These are phyloP conservation scores for Spodoptera littoralis DNA, from an alignment of 2,888 invertebrate species.

Conservation along the genomic window DNA sequence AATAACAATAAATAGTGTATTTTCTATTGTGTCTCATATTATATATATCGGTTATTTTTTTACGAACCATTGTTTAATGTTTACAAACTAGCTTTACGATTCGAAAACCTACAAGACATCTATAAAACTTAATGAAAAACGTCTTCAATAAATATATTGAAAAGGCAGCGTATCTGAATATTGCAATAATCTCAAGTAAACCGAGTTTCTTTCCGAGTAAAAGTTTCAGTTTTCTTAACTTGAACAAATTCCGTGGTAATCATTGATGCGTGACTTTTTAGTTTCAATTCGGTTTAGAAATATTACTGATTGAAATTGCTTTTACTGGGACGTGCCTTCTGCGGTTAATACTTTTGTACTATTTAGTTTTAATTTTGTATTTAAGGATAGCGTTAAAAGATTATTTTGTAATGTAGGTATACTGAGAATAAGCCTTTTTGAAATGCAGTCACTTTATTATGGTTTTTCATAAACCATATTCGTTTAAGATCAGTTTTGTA, in stretches of 20 bases:
- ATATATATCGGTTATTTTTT: too few relatives aligned
- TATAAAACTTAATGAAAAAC: conserved; percentile 4
- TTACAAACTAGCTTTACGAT: too few relatives aligned
- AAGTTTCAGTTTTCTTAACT: conserved; percentile 42
- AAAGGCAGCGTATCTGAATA: conserved; percentile 39
- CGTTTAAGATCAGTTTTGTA: too few relatives aligned
- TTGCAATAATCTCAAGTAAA: conserved; percentile 53
- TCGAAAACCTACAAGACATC: too few relatives aligned
- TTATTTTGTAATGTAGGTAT: too few relatives aligned
- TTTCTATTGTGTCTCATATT: too few relatives aligned
- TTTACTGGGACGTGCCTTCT: conserved; percentile 21
- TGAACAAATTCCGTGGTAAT: conserved; percentile 28
- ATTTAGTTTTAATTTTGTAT: neutral
- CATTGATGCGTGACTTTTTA: conserved; percentile 46
- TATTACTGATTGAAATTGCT: conserved; percentile 45
- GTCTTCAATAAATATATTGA: conserved; percentile 24
- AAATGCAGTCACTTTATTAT: too few relatives aligned
- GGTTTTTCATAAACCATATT: too few relatives aligned
- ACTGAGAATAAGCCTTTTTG: too few relatives aligned
- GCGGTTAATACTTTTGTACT: conserved; percentile 16
- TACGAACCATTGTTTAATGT: too few relatives aligned
- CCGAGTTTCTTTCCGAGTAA: conserved; percentile 14
- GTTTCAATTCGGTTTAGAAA: conserved; percentile 42
- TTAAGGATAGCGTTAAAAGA: too few relatives aligned
- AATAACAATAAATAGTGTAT: too few relatives aligned